phyloP scores from a whole-genome alignment of 2,888 invertebrate species.

The Acanthosepion pharaonis region DNA sequence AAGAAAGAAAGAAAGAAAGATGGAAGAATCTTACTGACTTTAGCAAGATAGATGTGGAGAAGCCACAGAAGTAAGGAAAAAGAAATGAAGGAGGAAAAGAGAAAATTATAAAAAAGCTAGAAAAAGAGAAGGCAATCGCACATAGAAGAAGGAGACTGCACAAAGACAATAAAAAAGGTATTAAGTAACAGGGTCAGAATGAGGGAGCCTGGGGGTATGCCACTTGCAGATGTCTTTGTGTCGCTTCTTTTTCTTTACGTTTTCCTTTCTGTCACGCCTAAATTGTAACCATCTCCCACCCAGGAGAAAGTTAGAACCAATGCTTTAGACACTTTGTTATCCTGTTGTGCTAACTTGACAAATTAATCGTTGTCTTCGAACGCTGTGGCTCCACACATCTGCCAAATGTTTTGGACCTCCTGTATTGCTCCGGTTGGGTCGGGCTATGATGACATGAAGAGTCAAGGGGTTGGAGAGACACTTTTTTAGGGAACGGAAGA shows the following conservation, averaged over 20 bases:
- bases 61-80: no score
- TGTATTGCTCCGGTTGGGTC: background rate
- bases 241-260: background rate
- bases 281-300: background rate
- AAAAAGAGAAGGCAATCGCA: no score
- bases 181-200: background rate
- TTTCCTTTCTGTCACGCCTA: background rate
- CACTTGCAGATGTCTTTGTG: conserved; percentile 33
- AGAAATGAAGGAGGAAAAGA: no score
- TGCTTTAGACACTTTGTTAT: background rate
- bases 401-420: background rate
- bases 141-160: background rate
- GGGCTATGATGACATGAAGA: background rate
- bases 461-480: no score
- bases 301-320: background rate
- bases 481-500: no score
- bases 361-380: conserved; percentile 8
- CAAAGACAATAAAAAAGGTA: background rate
- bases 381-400: background rate
- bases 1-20: no score
- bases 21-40: no score
- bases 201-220: background rate
- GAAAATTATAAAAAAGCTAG: no score
- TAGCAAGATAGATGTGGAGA: no score
- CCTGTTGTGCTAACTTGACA: background rate